Conservation (phyloP, 2,113 vertebrate species). For the Lathamus discolor region DNA sequence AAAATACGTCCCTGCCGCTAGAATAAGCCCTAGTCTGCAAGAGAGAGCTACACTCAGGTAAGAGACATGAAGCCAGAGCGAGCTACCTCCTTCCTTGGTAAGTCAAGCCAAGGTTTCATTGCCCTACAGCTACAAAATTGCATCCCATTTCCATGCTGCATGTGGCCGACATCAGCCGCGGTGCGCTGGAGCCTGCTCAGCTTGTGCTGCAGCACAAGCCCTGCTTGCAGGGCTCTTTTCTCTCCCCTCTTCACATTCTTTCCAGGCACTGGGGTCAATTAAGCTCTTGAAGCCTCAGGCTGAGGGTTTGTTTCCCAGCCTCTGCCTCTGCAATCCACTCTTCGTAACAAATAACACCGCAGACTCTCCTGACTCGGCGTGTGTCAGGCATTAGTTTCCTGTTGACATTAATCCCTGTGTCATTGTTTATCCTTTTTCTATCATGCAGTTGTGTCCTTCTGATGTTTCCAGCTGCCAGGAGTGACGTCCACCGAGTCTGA, state of each 20-base stretch:
- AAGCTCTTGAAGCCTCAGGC: not conserved
- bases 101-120: not conserved
- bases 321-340: not conserved
- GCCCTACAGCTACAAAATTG: not conserved
- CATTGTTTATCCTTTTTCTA: not conserved
- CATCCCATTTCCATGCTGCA: not conserved
- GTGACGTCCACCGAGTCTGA: not conserved
- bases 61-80: not conserved
- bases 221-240: not conserved
- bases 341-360: not conserved
- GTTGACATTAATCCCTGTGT: not conserved
- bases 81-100: not conserved
- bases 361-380: not conserved
- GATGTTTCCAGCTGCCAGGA: not conserved
- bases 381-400: not conserved
- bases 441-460: not conserved
- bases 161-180: not conserved
- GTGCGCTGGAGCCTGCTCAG: not conserved
- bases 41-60: not conserved
- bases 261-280: not conserved
- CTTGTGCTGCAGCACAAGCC: not conserved
- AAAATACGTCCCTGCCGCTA: not conserved
- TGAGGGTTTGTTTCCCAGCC: not conserved
- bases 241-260: conserved; percentile 6
- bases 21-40: not conserved